Conservation (phyloP, 2,113 vertebrate genomes). For the Prietella phreatophila region DNA sequence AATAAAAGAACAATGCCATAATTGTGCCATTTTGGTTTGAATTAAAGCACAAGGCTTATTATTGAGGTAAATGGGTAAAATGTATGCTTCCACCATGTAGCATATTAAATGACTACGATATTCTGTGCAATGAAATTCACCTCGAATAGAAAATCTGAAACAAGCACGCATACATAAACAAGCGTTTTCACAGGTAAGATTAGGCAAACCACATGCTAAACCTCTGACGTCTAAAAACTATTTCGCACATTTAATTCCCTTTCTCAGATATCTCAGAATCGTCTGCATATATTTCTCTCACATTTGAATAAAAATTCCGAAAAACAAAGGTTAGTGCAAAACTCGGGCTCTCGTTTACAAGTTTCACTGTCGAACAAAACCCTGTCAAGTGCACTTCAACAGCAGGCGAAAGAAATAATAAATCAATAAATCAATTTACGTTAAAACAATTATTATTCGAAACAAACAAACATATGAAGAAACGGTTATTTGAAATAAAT, state of each 20-base stretch:
- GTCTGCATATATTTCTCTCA: conserved; percentile 1
- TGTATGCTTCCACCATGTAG: background rate
- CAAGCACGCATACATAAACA: background rate
- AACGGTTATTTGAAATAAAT: background rate
- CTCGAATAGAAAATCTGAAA: background rate
- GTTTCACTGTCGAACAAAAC: background rate
- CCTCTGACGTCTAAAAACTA: background rate
- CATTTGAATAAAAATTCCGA: background rate
- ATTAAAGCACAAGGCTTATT: background rate
- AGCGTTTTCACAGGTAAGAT: background rate
- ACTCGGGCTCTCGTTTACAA: conserved; percentile 32
- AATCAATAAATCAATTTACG: background rate
- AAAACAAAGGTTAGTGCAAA: conserved; percentile 36
- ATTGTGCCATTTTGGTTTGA: background rate
- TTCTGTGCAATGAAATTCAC: background rate
- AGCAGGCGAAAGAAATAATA: background rate
- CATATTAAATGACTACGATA: background rate
- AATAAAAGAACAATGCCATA: background rate
- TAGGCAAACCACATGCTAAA: background rate
- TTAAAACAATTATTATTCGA: background rate
- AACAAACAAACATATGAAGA: background rate
- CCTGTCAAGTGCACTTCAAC: conserved; percentile 51
- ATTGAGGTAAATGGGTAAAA: background rate
- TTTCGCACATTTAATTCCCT: background rate
- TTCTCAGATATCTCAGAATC: background rate